Conservation (phyloP, 2,888 invertebrate genomes). For the Strigamia maritima region DNA sequence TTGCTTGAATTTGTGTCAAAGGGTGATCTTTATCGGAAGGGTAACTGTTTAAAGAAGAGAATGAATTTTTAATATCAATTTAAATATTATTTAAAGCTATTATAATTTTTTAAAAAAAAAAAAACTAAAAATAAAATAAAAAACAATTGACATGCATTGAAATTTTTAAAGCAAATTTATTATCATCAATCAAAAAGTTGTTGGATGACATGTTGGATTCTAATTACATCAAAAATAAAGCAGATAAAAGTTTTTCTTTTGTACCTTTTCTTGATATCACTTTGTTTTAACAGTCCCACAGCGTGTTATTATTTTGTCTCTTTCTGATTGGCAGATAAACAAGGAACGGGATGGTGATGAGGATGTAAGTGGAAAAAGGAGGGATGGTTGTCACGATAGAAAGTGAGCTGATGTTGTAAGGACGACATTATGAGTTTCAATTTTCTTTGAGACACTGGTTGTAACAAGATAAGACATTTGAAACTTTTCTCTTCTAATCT, state of each 20-base stretch:
- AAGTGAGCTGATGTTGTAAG: background rate
- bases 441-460: background rate
- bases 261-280: background rate
- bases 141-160: background rate
- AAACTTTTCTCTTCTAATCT: constrained; percentile 6
- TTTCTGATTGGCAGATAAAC: constrained; percentile 10
- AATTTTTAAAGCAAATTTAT: background rate
- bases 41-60: background rate
- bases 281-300: constrained; percentile 5
- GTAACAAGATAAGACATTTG: background rate
- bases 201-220: background rate
- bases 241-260: background rate
- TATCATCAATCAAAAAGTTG: background rate
- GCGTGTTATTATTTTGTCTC: constrained; percentile 6
- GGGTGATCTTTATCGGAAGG: background rate
- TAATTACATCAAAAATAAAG: background rate
- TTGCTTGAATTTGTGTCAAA: constrained; percentile 6
- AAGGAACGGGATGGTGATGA: constrained; percentile 15
- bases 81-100: too few species aligned
- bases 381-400: background rate
- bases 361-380: background rate
- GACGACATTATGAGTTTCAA: background rate
- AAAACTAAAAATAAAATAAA: too few species aligned
- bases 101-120: too few species aligned
- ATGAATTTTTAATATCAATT: background rate